A percentile compares a stretch with the other conserved stretches of the same genome.
phyloP scores from a whole-genome alignment of 2,888 invertebrate genomes.

The Drosophila nr. medialis region DNA sequence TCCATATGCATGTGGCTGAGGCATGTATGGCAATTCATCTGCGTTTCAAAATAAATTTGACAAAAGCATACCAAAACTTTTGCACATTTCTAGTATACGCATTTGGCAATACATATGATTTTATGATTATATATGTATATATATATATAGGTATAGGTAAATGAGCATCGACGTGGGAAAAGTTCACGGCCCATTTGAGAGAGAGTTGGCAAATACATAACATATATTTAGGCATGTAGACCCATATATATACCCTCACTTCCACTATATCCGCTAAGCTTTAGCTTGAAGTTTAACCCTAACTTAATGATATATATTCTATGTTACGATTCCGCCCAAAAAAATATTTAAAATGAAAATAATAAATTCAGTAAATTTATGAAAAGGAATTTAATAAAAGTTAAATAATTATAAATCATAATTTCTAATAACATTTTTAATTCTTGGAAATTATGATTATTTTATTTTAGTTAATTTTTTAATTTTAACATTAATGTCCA shows the following conservation, averaged over 20 bases:
- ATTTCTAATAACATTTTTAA: background rate
- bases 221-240: background rate
- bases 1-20: slow-evolving; percentile 9
- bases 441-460: background rate
- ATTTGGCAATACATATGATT: background rate
- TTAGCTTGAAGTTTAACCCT: too few species aligned
- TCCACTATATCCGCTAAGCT: background rate
- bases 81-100: slow-evolving; percentile 16
- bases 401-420: background rate
- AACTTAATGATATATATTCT: background rate
- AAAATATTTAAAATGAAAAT: background rate
- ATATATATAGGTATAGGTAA: background rate
- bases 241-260: background rate
- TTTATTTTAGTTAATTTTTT: background rate
- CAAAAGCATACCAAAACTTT: slow-evolving; percentile 48
- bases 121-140: background rate
- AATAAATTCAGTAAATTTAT: background rate
- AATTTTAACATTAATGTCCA: background rate
- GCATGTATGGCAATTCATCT: slow-evolving; percentile 43
- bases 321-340: background rate
- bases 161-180: background rate
- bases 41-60: slow-evolving; percentile 61
- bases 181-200: slow-evolving; percentile 9
- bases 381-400: background rate
- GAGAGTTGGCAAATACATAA: background rate